Conservation (phyloP, 2,888 invertebrate genomes). For the Molanna angustata region DNA sequence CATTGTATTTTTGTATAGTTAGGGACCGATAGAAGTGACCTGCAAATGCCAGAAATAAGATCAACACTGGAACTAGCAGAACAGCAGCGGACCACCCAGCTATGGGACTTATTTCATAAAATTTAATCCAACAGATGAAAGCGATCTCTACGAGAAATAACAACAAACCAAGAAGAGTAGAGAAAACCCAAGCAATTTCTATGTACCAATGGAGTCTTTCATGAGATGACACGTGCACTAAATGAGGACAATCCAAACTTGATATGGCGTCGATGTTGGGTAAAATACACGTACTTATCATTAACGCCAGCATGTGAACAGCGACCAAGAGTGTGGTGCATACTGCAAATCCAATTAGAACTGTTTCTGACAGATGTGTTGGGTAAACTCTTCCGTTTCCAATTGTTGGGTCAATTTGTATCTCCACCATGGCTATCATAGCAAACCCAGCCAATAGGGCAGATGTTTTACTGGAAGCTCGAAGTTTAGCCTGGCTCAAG, state of each 20-base stretch:
- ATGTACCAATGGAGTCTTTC: slow-evolving; percentile 3
- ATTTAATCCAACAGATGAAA: not conserved
- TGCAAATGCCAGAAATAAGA: not conserved
- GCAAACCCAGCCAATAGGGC: slow-evolving; percentile 1
- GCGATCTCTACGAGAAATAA: not conserved
- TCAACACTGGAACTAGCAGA: not conserved
- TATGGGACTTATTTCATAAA: slow-evolving; percentile 1
- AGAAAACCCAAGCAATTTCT: not conserved
- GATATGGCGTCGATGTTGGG: not conserved
- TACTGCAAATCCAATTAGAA: not conserved
- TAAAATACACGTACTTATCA: slow-evolving; percentile 5
- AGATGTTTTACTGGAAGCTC: slow-evolving; percentile 1
- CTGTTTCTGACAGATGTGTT: not conserved
- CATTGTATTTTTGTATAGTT: not conserved
- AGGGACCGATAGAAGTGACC: not conserved
- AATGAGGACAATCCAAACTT: not conserved
- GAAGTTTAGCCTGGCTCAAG: not conserved
- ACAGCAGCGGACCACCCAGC: not conserved
- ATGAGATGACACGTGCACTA: slow-evolving; percentile 1
- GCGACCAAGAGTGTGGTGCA: not conserved
- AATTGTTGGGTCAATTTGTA: not conserved
- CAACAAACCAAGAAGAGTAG: not conserved
- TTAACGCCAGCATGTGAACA: not conserved
- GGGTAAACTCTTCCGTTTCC: not conserved
- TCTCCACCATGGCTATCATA: slow-evolving; percentile 2